Evolutionary conservation across 2,797 vertebrate genomes (phyloP), one percentile per base, ranked within the genome.

Genomic region (Salmo trutta): DNA sequence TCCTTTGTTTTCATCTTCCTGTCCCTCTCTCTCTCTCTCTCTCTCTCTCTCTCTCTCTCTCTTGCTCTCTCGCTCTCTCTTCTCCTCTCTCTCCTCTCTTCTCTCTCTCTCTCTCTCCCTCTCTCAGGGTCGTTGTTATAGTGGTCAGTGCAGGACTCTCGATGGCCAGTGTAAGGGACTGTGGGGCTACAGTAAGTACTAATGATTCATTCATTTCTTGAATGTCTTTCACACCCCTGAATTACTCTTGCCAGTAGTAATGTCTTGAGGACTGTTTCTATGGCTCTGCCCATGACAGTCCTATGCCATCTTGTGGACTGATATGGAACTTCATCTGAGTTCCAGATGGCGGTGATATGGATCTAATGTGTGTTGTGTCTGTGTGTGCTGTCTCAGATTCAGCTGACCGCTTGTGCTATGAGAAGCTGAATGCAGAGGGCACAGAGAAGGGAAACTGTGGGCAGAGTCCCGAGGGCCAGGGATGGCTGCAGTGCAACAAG

Each of bases 361-460:
- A 47, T 47, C 41, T 12, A 47, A 47, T 36, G 29, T 17, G 33
- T 67, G 17, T 33, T 8, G 41, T 47, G 41, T 47, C n/a, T 4
- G 0, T n/a, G 1, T 74, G 54, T 75, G 27, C 70, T 81, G 77
- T 54, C 31, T 19, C 74, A 98, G 97, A 82, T 82, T 95, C 97
- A 0, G 96, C 97, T 0, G 97, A 98, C 89, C 93, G 97, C 75
- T 97, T 97, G 91, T 98, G 97, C 86, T 98, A 98, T 0, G 97
- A 98, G 93, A 98, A 97, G 85, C 92, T 98, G 79, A 98, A 98
- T 0, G 95, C 97, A 70, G 97, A 98, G 90, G 97, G 97, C 65
- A 97, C 97, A 0, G 97, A 98, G 84, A 95, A 97, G 73, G 97
- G 97, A 4, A 98, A 97, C 93, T 98, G 97, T 66, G 97, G 97